These are phyloP conservation scores for Erpornis zantholeuca DNA, from an alignment of 2,113 vertebrate genomes.

Conservation along the genomic window DNA sequence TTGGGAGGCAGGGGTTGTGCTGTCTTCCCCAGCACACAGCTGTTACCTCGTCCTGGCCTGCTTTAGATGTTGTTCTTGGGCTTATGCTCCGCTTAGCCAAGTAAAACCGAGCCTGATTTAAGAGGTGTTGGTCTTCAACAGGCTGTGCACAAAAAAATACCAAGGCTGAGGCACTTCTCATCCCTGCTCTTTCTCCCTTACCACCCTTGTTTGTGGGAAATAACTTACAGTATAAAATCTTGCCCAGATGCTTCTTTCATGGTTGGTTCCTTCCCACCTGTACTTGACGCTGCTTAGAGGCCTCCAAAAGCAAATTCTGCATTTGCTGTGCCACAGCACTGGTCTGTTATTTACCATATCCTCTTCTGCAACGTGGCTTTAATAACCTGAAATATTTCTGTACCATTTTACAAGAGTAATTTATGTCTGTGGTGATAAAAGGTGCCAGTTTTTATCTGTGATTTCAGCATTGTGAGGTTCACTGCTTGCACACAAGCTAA, in stretches of 20 bases:
- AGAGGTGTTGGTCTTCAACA: neutral
- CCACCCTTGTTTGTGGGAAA: neutral
- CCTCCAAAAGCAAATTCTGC: neutral
- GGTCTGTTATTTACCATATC: neutral
- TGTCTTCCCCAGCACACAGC: neutral
- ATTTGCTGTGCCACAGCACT: neutral
- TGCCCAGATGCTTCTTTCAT: neutral
- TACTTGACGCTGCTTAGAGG: neutral
- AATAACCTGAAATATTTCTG: neutral
- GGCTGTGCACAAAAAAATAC: neutral
- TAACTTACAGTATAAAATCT: neutral
- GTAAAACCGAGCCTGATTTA: neutral
- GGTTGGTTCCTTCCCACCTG: neutral
- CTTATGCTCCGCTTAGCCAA: rapidly evolving
- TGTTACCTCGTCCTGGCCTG: neutral
- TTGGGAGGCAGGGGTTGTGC: neutral
- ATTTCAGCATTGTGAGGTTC: neutral
- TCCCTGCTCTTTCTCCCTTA: neutral
- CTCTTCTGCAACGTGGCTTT: neutral
- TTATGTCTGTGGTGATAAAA: neutral
- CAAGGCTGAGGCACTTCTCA: neutral
- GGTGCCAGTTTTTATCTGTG: neutral
- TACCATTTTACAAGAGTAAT: neutral
- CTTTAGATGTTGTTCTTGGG: neutral
- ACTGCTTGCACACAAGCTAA: neutral